Percentiles rank a stretch among this genome's conserved stretches.
Conservation (phyloP, 2,797 vertebrate species). For the Acanthurus lineatus region DNA sequence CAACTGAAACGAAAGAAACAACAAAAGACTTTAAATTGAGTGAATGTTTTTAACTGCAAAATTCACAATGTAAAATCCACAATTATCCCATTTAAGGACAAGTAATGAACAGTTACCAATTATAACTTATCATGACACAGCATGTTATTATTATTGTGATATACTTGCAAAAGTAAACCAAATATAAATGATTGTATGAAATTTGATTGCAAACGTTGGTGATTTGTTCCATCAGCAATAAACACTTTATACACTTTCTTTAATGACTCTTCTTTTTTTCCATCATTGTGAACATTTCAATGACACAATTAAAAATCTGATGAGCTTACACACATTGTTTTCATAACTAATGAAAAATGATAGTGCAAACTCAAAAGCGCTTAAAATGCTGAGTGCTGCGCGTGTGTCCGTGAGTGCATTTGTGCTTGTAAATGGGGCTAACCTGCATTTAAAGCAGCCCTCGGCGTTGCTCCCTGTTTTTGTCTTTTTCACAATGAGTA, state of each 20-base stretch:
- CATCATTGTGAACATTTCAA: constrained; percentile 66
- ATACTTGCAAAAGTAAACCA: neutral
- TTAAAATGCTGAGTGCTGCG: constrained; percentile 54
- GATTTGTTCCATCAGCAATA: constrained; percentile 14
- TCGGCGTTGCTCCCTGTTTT: constrained; percentile 72
- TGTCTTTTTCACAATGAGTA: constrained; percentile 83
- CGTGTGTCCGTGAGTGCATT: constrained; percentile 48
- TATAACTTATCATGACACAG: neutral
- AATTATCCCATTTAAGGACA: neutral
- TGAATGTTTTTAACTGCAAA: neutral
- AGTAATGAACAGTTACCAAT: neutral
- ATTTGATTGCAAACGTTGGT: neutral
- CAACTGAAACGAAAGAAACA: constrained; percentile 17
- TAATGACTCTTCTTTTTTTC: constrained; percentile 11
- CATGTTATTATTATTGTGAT: neutral
- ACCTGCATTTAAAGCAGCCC: constrained; percentile 79
- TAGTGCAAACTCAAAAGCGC: constrained; percentile 45
- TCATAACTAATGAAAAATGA: constrained; percentile 69
- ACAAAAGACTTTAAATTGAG: constrained; percentile 31
- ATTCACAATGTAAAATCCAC: neutral
- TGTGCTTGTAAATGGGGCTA: constrained; percentile 65
- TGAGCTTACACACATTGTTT: constrained; percentile 78
- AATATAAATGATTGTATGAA: neutral
- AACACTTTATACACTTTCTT: constrained; percentile 9
- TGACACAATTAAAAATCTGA: constrained; percentile 55